Base-by-base conservation (phyloP, 2,888 invertebrate species). In the Caenorhabditis imperialis region DNA sequence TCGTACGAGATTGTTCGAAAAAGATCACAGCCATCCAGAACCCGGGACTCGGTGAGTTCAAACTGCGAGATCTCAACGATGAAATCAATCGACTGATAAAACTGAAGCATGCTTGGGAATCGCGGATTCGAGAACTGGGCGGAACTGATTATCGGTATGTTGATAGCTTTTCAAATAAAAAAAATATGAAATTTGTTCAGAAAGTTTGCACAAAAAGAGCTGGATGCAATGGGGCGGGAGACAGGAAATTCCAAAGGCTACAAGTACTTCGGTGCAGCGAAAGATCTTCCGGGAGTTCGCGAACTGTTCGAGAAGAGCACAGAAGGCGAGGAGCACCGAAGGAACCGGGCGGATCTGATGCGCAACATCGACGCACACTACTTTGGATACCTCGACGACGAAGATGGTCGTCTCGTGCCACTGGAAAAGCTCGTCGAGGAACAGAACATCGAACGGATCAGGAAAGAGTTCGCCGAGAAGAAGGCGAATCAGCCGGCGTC, bases 331-430 rank as follows among this genome's bases (percentile, higher is more conserved):
- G 71, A 75, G 27, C 93, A 94, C 14, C 91, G 95, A 23, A 94
- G 95, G 89, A 95, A 96, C 0, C 92, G 98, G 57, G 95, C 94
- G 0, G 98, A 99, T 89, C 91, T 99, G 54, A 97, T 98, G 96
- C 93, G 95, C 83, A 94, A 97, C 88, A 94, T 99, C 38, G 98
- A 99, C 90, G 97, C 98, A 0, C 96, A 96, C 89, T 99, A 99
- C 90, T 99, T 99, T 90, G 99, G 99, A 0, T 81, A 81, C 89
- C 91, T 96, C 85, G 99, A 99, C 89, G 99, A 99, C 85, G 99
- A 99, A 87, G 99, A 99, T 89, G 98, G 98, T 0, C 92, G 97
- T 55, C 90, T 99, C 45, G 90, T 94, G 76, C 97, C 97, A 0
- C 88, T 95, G 3, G 99, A 99, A 89, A 91, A 92, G 80, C 71